Evolutionary conservation across 1,140 invertebrate genomes (phyloP), one percentile per base, ranked within the genome.

Genomic region (Euwallacea fornicatus): DNA sequence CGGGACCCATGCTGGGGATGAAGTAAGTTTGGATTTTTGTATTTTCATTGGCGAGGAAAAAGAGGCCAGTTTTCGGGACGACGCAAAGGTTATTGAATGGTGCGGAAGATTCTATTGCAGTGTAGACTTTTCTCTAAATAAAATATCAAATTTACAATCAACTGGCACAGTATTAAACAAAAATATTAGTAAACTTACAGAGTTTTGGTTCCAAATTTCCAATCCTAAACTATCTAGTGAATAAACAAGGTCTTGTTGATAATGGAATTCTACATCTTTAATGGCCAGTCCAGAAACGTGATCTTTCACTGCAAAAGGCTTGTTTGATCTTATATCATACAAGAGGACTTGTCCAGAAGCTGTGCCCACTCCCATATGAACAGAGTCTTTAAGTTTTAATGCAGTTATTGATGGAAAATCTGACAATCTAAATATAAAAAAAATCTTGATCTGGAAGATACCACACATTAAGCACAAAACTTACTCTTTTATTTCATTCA

Each of bases 1-100:
- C 98, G 50, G 97, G 94, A 9, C 98, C 97, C 78, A 99, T 85
- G 76, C 89, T 89, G 76, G 97, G 98, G 71, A 99, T 91, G 78
- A 97, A 99, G 83, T 97, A 98, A 0, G 94, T 91, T 76, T 94
- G 88, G 83, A 99, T 96, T 87, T 98, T 98, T 9, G 90, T 87
- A 75, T 91, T 90, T 86, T 99, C 97, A 81, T 95, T 96, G 2
- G 97, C 95, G 77, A 98, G 88, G 81, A 99, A 96, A 64, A 98
- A 84, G 82, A 99, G 86, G 44, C 96, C 97, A 59, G 93, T 93
- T 70, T 94, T 89, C 13, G 94, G 94, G 73, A 97, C 88, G 13
- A 95, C 83, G 82, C 93, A 95, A 2, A 99, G 85, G 82, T 97
- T 93, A 84, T 98, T 99, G 58, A 98, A 92, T 13, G 88, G 84